These are phyloP conservation scores for Prunella himalayana DNA, from an alignment of 2,113 vertebrate genomes.

Conservation along the genomic window DNA sequence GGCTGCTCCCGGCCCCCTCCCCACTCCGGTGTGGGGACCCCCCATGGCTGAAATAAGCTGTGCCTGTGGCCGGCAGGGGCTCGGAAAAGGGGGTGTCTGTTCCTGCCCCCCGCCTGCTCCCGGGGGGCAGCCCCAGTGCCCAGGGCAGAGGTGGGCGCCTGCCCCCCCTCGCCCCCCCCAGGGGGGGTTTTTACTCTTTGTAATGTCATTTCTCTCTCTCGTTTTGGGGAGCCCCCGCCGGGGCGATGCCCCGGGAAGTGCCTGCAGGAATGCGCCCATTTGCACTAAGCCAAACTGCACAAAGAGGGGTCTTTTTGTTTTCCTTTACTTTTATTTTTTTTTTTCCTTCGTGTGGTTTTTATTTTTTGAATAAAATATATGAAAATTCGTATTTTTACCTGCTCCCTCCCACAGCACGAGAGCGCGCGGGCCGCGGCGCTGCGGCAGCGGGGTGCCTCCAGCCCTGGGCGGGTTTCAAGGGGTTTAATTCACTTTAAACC, in stretches of 20 bases:
- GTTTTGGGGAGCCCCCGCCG: neutral
- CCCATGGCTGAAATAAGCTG: neutral
- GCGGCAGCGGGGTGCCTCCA: neutral
- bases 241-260: slow-evolving; percentile 1
- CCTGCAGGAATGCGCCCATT: slow-evolving; percentile 28
- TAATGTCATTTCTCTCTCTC: neutral
- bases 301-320: slow-evolving; percentile 18
- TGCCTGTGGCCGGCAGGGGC: neutral
- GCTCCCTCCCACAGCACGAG: neutral
- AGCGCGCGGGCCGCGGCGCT: neutral
- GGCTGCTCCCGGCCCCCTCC: neutral
- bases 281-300: slow-evolving; percentile 39
- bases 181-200: slow-evolving; percentile 3
- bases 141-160: neutral
- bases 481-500: neutral
- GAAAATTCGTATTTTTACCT: neutral
- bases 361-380: slow-evolving; percentile 20
- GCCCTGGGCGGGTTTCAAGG: neutral
- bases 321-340: neutral
- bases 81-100: neutral
- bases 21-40: neutral
- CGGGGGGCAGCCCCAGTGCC: neutral
- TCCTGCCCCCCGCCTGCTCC: neutral
- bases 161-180: neutral
- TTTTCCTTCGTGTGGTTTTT: neutral